A percentile compares a stretch with the other conserved stretches of the same genome.
These are phyloP conservation scores for Hippoglossus hippoglossus DNA, from an alignment of 2,797 vertebrate genomes.

Conservation along the genomic window DNA sequence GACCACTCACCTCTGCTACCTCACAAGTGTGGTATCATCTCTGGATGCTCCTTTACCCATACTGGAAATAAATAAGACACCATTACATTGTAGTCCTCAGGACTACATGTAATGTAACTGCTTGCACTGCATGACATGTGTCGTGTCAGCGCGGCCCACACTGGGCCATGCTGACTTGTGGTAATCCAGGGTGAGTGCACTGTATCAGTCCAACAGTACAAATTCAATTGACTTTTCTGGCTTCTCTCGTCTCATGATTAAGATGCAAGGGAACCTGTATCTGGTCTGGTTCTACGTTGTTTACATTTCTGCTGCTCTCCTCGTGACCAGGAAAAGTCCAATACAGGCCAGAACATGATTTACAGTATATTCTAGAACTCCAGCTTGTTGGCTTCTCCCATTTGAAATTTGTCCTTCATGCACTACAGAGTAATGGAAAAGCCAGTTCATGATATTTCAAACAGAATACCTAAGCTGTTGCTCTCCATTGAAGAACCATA, in stretches of 20 bases:
- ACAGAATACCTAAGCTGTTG: no score
- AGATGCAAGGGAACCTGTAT: neutral
- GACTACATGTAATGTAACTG: neutral
- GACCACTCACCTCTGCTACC: slow-evolving; percentile 7
- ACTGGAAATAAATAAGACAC: slow-evolving; percentile 11
- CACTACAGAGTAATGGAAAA: slow-evolving; percentile 2
- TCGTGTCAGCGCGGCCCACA: neutral
- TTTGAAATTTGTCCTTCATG: neutral
- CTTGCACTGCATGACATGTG: neutral
- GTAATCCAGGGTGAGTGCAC: neutral
- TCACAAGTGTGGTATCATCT: neutral
- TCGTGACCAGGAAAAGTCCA: neutral
- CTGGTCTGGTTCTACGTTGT: neutral
- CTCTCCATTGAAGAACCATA: no score
- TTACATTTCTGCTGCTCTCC: slow-evolving; percentile 17
- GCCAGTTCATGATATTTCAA: no score
- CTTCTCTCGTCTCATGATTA: neutral
- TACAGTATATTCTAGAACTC: neutral
- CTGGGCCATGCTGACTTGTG: neutral
- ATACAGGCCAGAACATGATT: neutral
- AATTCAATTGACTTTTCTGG: neutral
- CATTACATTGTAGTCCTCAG: neutral
- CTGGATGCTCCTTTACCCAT: slow-evolving; percentile 1
- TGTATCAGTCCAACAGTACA: neutral
- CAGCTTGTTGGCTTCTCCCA: neutral